These are phyloP conservation scores for Meganola albula DNA, from an alignment of 2,888 invertebrate genomes.

Conservation along the genomic window DNA sequence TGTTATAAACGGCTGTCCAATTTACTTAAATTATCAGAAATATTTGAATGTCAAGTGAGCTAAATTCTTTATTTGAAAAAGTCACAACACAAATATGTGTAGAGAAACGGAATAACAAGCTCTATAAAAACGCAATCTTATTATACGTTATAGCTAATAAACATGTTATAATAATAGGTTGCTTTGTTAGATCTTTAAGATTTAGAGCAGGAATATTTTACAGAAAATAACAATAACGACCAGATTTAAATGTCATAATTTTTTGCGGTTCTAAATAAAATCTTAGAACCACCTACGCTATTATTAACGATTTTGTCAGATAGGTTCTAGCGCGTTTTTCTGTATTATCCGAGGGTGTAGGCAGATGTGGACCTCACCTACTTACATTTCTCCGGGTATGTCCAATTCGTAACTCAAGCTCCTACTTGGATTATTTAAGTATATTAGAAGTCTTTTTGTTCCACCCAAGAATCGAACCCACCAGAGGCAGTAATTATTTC, in stretches of 20 bases:
- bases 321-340: too few relatives aligned
- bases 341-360: too few relatives aligned
- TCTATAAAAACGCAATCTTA: constrained; percentile 6
- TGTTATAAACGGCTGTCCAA: too few relatives aligned
- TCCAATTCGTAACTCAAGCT: too few relatives aligned
- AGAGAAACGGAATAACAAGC: constrained; percentile 9
- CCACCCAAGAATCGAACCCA: too few relatives aligned
- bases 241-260: constrained; percentile 21
- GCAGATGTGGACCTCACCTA: too few relatives aligned
- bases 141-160: constrained; percentile 7
- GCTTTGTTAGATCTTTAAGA: constrained; percentile 16
- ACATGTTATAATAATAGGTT: constrained; percentile 13
- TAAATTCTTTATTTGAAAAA: constrained; percentile 7
- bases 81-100: constrained; percentile 14
- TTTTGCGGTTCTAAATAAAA: constrained; percentile 11
- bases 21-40: constrained; percentile 13
- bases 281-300: background rate
- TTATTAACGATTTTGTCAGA: background rate
- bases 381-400: too few relatives aligned
- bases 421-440: too few relatives aligned
- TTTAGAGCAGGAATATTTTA: constrained; percentile 10
- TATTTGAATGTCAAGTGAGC: constrained; percentile 12
- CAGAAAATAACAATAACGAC: constrained; percentile 16
- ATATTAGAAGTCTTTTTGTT: too few relatives aligned
- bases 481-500: too few relatives aligned